These are phyloP conservation scores for Mechanitis messenoides DNA, from an alignment of 2,888 invertebrate species.

Conservation along the genomic window DNA sequence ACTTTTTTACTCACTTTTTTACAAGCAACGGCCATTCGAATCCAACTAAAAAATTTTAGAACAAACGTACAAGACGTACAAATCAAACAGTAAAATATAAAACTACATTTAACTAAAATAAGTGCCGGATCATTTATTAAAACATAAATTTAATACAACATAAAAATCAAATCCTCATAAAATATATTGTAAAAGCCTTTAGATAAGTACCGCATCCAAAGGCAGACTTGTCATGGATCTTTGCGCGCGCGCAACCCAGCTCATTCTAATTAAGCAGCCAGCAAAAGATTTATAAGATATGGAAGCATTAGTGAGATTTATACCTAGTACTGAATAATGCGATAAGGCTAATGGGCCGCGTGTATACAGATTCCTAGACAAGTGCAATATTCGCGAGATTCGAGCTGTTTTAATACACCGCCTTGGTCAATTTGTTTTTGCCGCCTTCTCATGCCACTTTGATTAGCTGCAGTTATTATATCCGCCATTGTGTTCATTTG, in stretches of 20 bases:
- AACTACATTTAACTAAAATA: too few species aligned
- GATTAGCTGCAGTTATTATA: slow-evolving; percentile 14
- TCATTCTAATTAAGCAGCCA: slow-evolving; percentile 70
- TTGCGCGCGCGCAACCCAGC: slow-evolving; percentile 27
- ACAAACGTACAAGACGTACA: too few species aligned
- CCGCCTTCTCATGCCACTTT: slow-evolving; percentile 17
- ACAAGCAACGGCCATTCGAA: too few species aligned
- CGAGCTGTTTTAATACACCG: slow-evolving; percentile 23
- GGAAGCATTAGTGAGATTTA: slow-evolving; percentile 71
- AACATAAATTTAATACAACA: too few species aligned
- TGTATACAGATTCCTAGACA: slow-evolving; percentile 36
- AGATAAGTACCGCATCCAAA: slow-evolving; percentile 24
- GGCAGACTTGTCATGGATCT: slow-evolving; percentile 10
- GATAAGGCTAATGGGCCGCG: slow-evolving; percentile 61
- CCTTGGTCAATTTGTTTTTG: slow-evolving; percentile 27
- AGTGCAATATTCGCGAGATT: slow-evolving; percentile 32
- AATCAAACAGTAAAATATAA: too few species aligned
- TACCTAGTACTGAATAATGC: slow-evolving; percentile 66
- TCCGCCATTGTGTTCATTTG: slow-evolving; percentile 10
- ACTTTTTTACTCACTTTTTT: too few species aligned
- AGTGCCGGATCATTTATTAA: too few species aligned
- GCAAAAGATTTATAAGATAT: slow-evolving; percentile 72
- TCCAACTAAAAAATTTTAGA: too few species aligned
- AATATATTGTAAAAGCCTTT: not conserved
- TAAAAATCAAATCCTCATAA: too few species aligned